Percentiles rank a stretch among this genome's conserved stretches.
Conservation (phyloP, 2,113 vertebrate genomes). For the Thinocorus orbignyianus region DNA sequence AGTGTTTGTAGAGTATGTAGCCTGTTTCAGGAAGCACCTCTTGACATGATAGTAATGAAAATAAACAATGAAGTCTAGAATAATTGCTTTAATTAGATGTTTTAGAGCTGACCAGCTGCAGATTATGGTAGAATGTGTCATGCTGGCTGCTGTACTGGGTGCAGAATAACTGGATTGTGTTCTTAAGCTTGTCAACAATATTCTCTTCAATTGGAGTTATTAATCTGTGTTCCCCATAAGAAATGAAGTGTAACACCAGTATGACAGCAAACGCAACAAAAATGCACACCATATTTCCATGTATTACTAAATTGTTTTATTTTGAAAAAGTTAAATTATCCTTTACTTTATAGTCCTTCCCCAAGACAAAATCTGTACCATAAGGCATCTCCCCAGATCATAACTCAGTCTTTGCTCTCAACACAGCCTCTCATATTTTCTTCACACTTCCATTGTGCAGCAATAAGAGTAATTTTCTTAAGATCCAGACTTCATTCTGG, state of each 20-base stretch:
- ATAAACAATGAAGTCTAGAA: constrained; percentile 9
- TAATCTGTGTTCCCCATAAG: background rate
- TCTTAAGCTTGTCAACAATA: background rate
- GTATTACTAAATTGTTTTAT: background rate
- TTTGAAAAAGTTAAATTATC: background rate
- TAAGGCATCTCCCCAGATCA: background rate
- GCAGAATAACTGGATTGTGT: background rate
- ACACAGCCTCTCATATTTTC: background rate
- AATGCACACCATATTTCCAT: background rate
- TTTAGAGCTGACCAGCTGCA: constrained; percentile 15
- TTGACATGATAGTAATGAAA: background rate
- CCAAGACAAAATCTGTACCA: background rate
- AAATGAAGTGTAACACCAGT: background rate
- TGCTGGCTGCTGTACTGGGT: background rate
- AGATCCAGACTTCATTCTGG: background rate
- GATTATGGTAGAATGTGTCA: background rate
- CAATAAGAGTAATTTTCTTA: background rate
- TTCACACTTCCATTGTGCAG: background rate
- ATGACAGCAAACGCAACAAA: background rate
- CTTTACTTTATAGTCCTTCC: background rate
- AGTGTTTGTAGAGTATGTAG: background rate
- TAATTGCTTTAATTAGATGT: constrained; percentile 29
- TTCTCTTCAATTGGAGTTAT: background rate
- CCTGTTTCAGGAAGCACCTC: background rate
- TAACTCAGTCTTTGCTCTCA: background rate